These are phyloP conservation scores for Rhopalosiphum padi DNA, from an alignment of 1,140 invertebrate species.

Conservation along the genomic window DNA sequence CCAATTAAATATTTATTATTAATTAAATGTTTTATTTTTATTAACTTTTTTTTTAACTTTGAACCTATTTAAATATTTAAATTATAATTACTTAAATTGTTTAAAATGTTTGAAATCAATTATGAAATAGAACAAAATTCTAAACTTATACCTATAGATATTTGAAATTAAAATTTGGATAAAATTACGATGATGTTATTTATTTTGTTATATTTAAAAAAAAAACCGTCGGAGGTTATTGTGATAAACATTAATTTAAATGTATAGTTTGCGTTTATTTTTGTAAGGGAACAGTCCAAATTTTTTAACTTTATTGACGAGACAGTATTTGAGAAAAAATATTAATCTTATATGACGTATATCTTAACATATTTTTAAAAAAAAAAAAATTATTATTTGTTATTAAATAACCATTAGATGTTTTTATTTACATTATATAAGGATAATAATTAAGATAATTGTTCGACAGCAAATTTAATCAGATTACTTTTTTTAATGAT, in stretches of 20 bases:
- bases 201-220: no score
- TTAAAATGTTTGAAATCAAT: not conserved
- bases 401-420: not conserved
- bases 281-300: not conserved
- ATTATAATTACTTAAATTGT: not conserved
- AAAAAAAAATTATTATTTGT: not conserved
- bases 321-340: not conserved
- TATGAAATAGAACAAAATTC: not conserved
- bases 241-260: no score
- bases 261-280: not conserved
- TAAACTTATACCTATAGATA: not conserved
- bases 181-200: no score
- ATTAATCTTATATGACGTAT: not conserved
- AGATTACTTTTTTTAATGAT: not conserved
- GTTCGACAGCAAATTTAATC: not conserved
- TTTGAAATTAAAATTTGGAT: no score
- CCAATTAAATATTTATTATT: not conserved
- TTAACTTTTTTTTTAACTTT: not conserved
- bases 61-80: not conserved
- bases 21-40: not conserved
- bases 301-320: not conserved
- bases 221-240: no score
- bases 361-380: not conserved
- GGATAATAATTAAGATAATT: not conserved
- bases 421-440: not conserved